Conservation (phyloP, 2,888 invertebrate genomes). For the Labia minor region DNA sequence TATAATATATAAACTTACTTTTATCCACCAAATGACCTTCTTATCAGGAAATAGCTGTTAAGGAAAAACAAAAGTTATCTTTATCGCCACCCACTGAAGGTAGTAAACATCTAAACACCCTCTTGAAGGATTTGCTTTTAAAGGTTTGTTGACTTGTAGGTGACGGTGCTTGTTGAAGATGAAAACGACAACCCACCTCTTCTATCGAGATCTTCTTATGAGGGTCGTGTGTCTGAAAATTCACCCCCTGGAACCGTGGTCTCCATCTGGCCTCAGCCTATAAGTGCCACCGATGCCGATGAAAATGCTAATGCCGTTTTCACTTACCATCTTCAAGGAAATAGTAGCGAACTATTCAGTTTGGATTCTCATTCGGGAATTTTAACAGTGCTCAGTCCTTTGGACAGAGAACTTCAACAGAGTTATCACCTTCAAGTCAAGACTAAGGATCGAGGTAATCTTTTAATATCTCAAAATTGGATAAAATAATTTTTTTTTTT, state of each 20-base stretch:
- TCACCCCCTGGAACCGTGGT: slow-evolving; percentile 58
- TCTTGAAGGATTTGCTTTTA: too few relatives aligned
- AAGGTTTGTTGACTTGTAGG: slow-evolving; percentile 30
- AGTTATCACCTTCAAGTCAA: slow-evolving; percentile 58
- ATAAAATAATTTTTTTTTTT: neutral
- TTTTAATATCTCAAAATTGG: neutral
- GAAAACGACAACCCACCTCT: slow-evolving; percentile 78
- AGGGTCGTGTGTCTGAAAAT: slow-evolving; percentile 70
- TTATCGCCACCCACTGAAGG: too few relatives aligned
- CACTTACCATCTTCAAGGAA: slow-evolving; percentile 57
- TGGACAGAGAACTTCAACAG: slow-evolving; percentile 64
- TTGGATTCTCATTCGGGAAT: slow-evolving; percentile 54
- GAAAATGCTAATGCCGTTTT: slow-evolving; percentile 56
- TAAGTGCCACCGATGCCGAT: slow-evolving; percentile 64
- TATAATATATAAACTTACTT: too few relatives aligned
- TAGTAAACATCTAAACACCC: too few relatives aligned
- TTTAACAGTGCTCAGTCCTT: slow-evolving; percentile 44
- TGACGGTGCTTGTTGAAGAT: slow-evolving; percentile 68
- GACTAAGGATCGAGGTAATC: slow-evolving; percentile 53
- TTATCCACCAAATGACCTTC: too few relatives aligned
- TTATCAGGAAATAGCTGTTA: too few relatives aligned
- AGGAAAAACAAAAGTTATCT: too few relatives aligned
- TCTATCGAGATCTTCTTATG: slow-evolving; percentile 60
- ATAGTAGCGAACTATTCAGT: slow-evolving; percentile 61
- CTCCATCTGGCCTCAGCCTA: slow-evolving; percentile 51